Conservation (phyloP, 2,113 vertebrate genomes). For the Agapornis roseicollis region DNA sequence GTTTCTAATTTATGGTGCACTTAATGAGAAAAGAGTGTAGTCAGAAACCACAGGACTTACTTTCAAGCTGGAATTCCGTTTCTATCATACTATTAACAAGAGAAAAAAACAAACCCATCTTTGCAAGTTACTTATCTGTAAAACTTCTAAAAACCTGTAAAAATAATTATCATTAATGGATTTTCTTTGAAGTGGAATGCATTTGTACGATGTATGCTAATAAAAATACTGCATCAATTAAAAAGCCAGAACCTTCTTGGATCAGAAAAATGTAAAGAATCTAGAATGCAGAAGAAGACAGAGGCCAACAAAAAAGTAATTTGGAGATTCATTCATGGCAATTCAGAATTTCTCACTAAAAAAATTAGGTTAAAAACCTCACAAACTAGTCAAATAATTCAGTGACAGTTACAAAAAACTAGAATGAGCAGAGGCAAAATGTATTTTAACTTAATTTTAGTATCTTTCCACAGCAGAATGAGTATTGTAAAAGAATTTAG, state of each 20-base stretch:
- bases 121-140: background rate
- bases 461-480: background rate
- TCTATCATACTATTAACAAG: background rate
- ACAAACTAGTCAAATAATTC: background rate
- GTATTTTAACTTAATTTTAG: conserved; percentile 5
- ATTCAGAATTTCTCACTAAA: background rate
- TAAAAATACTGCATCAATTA: background rate
- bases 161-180: background rate
- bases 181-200: background rate
- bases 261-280: background rate
- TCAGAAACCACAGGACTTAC: conserved; percentile 25
- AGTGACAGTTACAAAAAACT: background rate
- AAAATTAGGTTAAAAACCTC: background rate
- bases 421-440: background rate
- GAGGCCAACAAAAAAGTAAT: background rate
- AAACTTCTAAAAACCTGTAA: background rate
- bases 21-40: background rate
- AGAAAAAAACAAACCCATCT: background rate
- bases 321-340: background rate
- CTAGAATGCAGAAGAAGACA: background rate
- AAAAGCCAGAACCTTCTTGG: background rate
- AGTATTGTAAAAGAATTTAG: conserved; percentile 6
- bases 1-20: background rate
- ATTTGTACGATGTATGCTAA: background rate
- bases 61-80: conserved; percentile 29